These are phyloP conservation scores for Scytalopus superciliaris DNA, from an alignment of 2,113 vertebrate genomes.

Conservation along the genomic window DNA sequence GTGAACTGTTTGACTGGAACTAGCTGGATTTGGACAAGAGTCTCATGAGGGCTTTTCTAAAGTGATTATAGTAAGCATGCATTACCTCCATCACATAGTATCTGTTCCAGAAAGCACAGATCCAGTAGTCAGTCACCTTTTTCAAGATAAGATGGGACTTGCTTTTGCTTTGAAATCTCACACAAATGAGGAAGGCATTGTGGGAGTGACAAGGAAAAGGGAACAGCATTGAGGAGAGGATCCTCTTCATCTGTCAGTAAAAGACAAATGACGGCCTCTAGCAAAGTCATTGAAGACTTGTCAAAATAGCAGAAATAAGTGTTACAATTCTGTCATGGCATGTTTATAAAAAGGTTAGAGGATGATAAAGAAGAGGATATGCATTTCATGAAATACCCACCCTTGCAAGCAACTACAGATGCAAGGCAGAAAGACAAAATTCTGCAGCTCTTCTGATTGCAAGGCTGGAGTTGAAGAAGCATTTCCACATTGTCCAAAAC, in stretches of 20 bases:
- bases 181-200: background rate
- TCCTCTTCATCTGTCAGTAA: background rate
- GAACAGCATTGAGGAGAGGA: background rate
- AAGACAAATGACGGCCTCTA: background rate
- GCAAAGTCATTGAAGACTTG: background rate
- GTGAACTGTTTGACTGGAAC: background rate
- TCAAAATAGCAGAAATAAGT: background rate
- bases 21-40: background rate
- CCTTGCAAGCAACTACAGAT: background rate
- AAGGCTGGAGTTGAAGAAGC: background rate
- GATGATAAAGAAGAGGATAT: background rate
- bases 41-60: background rate
- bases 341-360: background rate
- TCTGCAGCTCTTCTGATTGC: background rate
- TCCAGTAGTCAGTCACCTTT: background rate
- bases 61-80: background rate
- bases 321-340: background rate
- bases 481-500: background rate
- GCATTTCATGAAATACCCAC: background rate
- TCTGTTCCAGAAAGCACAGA: background rate
- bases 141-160: background rate
- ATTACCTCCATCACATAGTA: background rate
- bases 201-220: background rate
- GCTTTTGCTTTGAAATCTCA: background rate
- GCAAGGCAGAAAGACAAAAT: background rate